phyloP scores from a whole-genome alignment of 2,888 invertebrate species.

The Cynaeus angustus region DNA sequence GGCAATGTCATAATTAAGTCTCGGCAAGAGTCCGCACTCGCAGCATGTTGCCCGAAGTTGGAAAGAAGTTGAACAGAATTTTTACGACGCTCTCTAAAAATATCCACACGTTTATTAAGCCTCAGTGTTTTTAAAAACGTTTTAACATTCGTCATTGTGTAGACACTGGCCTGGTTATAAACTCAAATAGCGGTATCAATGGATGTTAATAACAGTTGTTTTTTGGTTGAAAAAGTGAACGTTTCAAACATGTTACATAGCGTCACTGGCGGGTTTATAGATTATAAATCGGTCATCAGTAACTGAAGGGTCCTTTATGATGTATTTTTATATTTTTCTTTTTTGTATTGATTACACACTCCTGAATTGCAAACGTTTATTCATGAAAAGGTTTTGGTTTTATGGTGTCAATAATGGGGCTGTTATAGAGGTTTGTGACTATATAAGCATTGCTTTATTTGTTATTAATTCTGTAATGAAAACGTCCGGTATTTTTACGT shows the following conservation, averaged over 20 bases:
- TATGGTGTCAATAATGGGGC: constrained; percentile 11
- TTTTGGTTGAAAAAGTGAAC: constrained; percentile 25
- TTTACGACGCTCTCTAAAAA: neutral
- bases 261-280: constrained; percentile 21
- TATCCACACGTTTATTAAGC: neutral
- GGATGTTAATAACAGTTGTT: constrained; percentile 7
- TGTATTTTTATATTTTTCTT: constrained; percentile 32
- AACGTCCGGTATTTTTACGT: neutral
- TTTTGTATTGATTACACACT: constrained; percentile 21
- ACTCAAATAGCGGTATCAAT: constrained; percentile 16
- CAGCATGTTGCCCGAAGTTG: constrained; percentile 4
- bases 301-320: constrained; percentile 22
- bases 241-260: constrained; percentile 26
- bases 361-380: constrained; percentile 20
- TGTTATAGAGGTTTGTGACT: neutral
- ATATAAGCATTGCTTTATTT: neutral
- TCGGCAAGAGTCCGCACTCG: neutral
- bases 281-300: constrained; percentile 36
- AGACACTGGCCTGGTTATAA: neutral
- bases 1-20: constrained; percentile 4
- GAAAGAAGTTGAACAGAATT: neutral
- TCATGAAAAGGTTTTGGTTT: constrained; percentile 17
- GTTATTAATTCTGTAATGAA: constrained; percentile 6
- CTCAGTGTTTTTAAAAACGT: neutral
- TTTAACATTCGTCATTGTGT: constrained; percentile 1